Evolutionary conservation across 2,888 invertebrate species (phyloP).

Genomic region (Drosophila niveifrons): DNA sequence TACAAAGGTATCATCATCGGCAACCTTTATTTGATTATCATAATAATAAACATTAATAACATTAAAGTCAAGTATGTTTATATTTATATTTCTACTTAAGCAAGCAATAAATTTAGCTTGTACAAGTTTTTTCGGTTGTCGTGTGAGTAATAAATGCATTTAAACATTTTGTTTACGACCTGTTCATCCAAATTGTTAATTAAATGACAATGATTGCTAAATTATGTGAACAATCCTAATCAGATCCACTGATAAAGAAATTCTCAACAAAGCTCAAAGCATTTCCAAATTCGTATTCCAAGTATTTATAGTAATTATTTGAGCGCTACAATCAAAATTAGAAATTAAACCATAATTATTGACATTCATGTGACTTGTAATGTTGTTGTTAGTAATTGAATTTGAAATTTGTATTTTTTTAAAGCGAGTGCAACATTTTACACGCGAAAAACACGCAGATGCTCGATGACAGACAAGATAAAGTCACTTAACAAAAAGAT

Average conservation of each 20-base stretch:
- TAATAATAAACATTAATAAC: no score
- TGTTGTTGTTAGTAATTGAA: conserved; percentile 17
- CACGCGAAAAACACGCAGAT: conserved; percentile 57
- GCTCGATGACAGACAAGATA: conserved; percentile 53
- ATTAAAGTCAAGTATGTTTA: no score
- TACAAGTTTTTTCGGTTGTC: neutral
- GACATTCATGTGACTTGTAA: conserved; percentile 38
- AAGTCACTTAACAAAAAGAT: conserved; percentile 45
- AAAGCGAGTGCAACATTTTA: conserved; percentile 60
- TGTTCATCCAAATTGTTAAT: neutral
- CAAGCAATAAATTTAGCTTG: neutral
- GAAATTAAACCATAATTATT: conserved; percentile 16
- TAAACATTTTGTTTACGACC: neutral
- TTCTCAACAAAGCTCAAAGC: neutral
- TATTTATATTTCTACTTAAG: no score
- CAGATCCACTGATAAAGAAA: neutral
- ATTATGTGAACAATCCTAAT: conserved; percentile 4
- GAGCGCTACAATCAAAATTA: conserved; percentile 8
- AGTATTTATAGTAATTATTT: conserved; percentile 9
- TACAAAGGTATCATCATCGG: neutral
- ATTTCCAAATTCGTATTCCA: conserved; percentile 10
- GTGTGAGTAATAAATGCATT: neutral
- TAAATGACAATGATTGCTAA: neutral
- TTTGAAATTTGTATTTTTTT: conserved; percentile 45
- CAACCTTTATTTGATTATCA: no score